A percentile compares a stretch with the other conserved stretches of the same genome.
Conservation (phyloP, 2,888 invertebrate genomes). For the Myopa testacea region DNA sequence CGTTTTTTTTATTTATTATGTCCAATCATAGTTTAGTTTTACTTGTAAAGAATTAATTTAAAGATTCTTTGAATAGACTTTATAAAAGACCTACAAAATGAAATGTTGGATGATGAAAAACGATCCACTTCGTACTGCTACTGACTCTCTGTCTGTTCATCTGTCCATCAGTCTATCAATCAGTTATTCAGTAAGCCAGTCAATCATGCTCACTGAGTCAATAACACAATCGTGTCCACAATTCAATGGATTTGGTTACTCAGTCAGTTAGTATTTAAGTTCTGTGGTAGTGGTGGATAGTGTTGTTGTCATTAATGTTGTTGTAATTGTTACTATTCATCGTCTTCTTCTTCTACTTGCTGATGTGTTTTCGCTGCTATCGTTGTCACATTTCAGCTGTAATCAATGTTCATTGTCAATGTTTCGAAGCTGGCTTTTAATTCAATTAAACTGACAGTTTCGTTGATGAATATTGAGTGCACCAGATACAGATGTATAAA, state of each 20-base stretch:
- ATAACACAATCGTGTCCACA: neutral
- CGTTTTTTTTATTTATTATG: neutral
- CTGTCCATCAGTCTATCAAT: no score
- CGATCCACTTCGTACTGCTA: neutral
- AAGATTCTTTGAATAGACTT: neutral
- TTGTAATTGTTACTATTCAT: neutral
- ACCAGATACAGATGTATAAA: neutral
- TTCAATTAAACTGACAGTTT: conserved; percentile 34
- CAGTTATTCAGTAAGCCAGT: no score
- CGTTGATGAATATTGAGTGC: conserved; percentile 7
- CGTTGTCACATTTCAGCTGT: conserved; percentile 4
- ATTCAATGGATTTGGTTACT: neutral
- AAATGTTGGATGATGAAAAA: no score
- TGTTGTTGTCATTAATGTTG: neutral
- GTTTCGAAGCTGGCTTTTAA: neutral
- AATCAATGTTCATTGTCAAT: conserved; percentile 38
- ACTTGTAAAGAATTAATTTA: neutral
- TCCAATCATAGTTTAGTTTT: neutral
- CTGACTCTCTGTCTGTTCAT: neutral
- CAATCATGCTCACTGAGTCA: neutral
- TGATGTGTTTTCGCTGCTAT: conserved; percentile 1
- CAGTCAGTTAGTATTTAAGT: neutral
- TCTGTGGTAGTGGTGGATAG: neutral
- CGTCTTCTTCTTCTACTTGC: neutral
- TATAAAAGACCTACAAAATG: no score